phyloP scores from a whole-genome alignment of 1,140 invertebrate genomes.

The Bicyclus anynana region DNA sequence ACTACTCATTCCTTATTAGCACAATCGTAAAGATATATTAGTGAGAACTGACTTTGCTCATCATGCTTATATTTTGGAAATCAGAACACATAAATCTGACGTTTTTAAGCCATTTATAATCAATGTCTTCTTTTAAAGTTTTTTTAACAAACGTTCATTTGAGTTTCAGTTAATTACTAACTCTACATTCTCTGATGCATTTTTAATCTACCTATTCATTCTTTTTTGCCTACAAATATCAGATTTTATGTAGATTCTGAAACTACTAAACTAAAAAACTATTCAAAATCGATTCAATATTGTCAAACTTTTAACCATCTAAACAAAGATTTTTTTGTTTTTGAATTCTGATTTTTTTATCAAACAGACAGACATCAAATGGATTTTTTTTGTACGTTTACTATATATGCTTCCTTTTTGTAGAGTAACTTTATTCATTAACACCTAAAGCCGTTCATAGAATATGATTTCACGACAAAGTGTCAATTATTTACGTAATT shows the following conservation, averaged over 20 bases:
- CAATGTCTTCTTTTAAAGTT: too few species aligned
- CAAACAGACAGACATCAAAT: conserved; percentile 7
- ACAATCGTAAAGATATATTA: background rate
- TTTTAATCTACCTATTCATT: too few species aligned
- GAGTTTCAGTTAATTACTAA: too few species aligned
- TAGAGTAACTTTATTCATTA: background rate
- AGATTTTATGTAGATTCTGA: too few species aligned
- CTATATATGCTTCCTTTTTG: background rate
- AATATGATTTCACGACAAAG: conserved; percentile 8
- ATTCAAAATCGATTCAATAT: too few species aligned
- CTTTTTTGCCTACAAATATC: too few species aligned
- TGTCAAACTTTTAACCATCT: too few species aligned
- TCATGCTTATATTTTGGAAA: background rate
- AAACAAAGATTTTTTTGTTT: background rate
- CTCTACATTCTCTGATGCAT: too few species aligned
- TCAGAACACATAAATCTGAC: too few species aligned
- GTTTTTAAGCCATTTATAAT: too few species aligned
- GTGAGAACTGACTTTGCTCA: background rate
- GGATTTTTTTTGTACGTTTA: background rate
- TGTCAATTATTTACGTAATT: conserved; percentile 1
- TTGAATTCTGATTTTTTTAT: background rate
- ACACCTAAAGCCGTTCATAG: conserved; percentile 11
- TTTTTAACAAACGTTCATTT: too few species aligned
- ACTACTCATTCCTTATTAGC: background rate
- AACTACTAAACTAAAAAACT: too few species aligned